Evolutionary conservation across 2,113 vertebrate genomes (phyloP), one percentile per base, ranked within the genome.

Genomic region (Phalacrocorax pelagicus): DNA sequence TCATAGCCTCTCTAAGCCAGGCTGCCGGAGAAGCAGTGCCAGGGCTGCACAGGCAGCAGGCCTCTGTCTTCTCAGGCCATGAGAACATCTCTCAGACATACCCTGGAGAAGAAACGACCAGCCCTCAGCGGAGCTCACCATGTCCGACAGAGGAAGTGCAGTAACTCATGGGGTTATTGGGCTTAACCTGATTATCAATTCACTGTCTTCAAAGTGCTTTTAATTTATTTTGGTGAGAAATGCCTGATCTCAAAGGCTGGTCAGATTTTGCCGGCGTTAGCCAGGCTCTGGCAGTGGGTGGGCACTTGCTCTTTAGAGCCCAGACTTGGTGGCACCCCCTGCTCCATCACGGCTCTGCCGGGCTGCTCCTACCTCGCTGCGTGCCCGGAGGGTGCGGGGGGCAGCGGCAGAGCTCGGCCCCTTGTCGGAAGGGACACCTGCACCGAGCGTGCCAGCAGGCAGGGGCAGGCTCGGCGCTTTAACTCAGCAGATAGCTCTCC

Each of bases 131-230:
- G 58, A 89, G 1, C 49, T 57, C 67, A 10, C 20, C 54, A 5
- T 1, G 0, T 7, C 5, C 2, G 6, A 1, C 27, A 27, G 20
- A 47, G 29, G 12, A 36, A 49, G 19, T 8, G 4, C 5, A 29
- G 36, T 38, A 49, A 47, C 36, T 59, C 27, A 1, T 6, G 55
- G 51, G 17, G 11, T 59, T 42, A 4, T 7, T 27, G 10, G 27
- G 15, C 36, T 74, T 78, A 29, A 59, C 30, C 38, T 12, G 5
- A 18, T 19, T 3, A 20, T 10, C 32, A 58, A 54, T 10, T 74
- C 46, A 3, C 61, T 2, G 3, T 6, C 32, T 62, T 51, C 70
- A 27, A 32, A 21, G 4, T 8, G 19, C 27, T 55, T 81, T 66
- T 90, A 40, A 42, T 32, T 59, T 27, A 8, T 18, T 44, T 42